Base-by-base conservation (phyloP, 1,140 invertebrate species). In the Thereuonema tuberculata region DNA sequence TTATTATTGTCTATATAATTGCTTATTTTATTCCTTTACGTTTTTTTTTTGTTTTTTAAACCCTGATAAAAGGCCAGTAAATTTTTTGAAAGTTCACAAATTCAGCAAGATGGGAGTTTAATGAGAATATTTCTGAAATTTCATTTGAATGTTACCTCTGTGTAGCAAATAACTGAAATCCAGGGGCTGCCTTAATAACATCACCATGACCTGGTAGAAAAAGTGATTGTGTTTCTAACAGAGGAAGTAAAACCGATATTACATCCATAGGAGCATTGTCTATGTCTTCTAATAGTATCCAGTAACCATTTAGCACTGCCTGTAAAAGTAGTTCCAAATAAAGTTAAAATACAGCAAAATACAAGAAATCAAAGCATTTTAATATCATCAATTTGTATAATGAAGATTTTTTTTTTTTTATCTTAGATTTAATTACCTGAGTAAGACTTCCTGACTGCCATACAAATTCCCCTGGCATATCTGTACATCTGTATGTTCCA, bases 211-310 rank as follows among this genome's bases (percentile, higher is more conserved):
- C 89, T 12, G 91, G 89, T 24, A 95, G 83, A 56, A 84, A 82
- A 0, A 96, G 75, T n/a, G 80, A 81, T 59, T 83, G 80, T 57
- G 84, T 84, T 76, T 98, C 90, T 24, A 97, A 72, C 1, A 99
- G 76, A 29, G 86, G 85, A 59, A 86, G 81, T 2, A 99, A 69
- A 26, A 94, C 81, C 1, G 92, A 88, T 0, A 90, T 82, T 0
- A 98, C 89, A 75, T 99, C 97, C 69, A 89, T 81, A 5, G 88
- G 86, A 14, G 93, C 93, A 65, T 82, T 84, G 69, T 99, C 94
- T 59, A 99, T 84, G 72, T 99, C 96, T 80, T 99, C 96, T 43
- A 99, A 71, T 0, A 99, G 74, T 48, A 99, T 74, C 92, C 97
- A 96, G 69, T 87, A 82, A 0, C 93, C 93, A 68, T 85, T 78